These are phyloP conservation scores for Cataglyphis albicans DNA, from an alignment of 2,888 invertebrate species.

Conservation along the genomic window DNA sequence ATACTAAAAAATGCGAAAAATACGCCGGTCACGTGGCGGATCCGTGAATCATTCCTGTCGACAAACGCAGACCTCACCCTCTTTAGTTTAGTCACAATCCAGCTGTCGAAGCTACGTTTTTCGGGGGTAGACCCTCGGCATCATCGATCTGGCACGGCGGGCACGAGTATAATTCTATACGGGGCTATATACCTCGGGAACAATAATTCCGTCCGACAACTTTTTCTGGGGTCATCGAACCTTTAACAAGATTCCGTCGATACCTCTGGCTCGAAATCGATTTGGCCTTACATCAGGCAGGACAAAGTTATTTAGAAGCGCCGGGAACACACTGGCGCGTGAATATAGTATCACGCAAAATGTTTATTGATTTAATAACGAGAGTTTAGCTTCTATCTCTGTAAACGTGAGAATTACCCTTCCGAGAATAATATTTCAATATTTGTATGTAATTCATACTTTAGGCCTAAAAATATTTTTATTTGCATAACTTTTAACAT, in stretches of 20 bases:
- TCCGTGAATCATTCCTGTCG: constrained; percentile 69
- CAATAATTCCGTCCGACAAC: constrained; percentile 61
- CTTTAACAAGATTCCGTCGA: constrained; percentile 59
- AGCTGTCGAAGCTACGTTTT: constrained; percentile 74
- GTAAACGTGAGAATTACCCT: not conserved
- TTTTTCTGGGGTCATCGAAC: constrained; percentile 69
- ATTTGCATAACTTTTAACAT: not conserved
- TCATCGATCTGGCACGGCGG: constrained; percentile 66
- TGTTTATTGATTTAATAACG: constrained; percentile 13
- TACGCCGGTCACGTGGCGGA: constrained; percentile 37
- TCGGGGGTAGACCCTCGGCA: constrained; percentile 68
- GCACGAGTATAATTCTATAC: constrained; percentile 61
- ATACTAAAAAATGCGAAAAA: constrained; percentile 48
- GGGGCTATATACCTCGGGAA: constrained; percentile 50
- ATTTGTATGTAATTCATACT: not conserved
- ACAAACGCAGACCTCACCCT: constrained; percentile 62
- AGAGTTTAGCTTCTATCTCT: not conserved
- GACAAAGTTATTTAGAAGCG: constrained; percentile 39
- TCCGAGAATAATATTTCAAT: not conserved
- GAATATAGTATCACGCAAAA: constrained; percentile 31
- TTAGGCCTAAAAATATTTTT: not conserved
- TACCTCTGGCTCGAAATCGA: constrained; percentile 51
- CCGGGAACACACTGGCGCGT: not conserved
- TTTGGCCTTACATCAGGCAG: constrained; percentile 29
- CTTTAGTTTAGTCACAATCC: constrained; percentile 72